phyloP scores from a whole-genome alignment of 2,797 vertebrate genomes.

The Artibeus jamaicensis region DNA sequence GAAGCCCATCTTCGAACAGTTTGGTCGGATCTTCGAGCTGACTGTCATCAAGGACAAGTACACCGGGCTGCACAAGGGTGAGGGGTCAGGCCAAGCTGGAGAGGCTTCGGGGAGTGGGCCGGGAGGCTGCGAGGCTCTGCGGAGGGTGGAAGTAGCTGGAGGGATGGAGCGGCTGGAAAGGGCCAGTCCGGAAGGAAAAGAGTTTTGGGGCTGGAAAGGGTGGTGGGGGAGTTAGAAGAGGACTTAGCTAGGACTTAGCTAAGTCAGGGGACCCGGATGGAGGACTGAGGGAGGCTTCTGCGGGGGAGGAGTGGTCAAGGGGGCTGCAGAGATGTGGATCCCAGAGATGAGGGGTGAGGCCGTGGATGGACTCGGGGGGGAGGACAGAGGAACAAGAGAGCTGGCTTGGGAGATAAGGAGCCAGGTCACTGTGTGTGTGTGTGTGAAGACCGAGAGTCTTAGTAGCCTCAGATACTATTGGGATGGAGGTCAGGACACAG shows the following conservation, averaged over 20 bases:
- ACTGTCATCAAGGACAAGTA: slow-evolving; percentile 99
- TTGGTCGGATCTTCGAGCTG: slow-evolving; percentile 99
- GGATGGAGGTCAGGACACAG: neutral
- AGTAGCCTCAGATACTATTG: neutral
- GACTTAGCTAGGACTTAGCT: neutral
- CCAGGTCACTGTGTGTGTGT: neutral
- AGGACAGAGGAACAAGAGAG: neutral
- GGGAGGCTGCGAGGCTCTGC: neutral
- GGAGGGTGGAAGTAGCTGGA: neutral
- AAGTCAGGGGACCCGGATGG: neutral
- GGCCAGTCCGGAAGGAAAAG: neutral
- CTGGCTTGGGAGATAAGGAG: neutral
- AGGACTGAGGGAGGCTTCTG: neutral
- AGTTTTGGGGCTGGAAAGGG: neutral
- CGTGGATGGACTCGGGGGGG: neutral
- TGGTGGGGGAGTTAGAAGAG: neutral
- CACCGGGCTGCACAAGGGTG: slow-evolving; percentile 99
- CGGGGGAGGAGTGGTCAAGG: neutral
- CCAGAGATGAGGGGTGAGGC: neutral
- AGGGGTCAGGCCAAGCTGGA: slow-evolving; percentile 61
- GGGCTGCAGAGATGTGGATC: neutral
- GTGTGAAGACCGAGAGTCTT: neutral
- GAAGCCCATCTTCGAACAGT: slow-evolving; percentile 98
- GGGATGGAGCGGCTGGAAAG: neutral
- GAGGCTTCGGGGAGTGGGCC: neutral